These are phyloP conservation scores for Synodontis membranacea DNA, from an alignment of 2,113 vertebrate genomes.

Conservation along the genomic window DNA sequence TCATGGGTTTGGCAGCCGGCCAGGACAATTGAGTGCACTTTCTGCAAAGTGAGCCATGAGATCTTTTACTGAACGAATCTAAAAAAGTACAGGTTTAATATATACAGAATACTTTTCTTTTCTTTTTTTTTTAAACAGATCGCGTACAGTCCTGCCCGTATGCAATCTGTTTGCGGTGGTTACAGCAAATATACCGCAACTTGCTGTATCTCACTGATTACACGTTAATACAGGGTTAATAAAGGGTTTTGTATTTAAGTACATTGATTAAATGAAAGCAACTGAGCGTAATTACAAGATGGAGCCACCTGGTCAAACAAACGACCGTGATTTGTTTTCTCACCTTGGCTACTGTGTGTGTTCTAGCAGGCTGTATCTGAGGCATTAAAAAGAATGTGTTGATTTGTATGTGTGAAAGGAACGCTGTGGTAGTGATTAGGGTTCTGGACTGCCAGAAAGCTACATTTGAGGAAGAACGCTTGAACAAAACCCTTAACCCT, in stretches of 20 bases:
- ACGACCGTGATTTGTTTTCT: neutral
- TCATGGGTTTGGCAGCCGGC: neutral
- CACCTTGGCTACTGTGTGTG: neutral
- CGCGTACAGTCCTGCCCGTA: neutral
- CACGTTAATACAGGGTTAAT: neutral
- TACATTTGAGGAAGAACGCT: neutral
- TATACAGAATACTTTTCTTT: neutral
- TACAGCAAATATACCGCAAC: neutral
- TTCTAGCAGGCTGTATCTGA: neutral
- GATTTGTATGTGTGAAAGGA: neutral
- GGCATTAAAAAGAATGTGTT: neutral
- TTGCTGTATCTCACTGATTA: slow-evolving; percentile 3
- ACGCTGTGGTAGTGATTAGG: neutral
- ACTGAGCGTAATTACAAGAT: neutral
- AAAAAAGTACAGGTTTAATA: neutral
- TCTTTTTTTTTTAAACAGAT: neutral
- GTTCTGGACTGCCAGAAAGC: neutral
- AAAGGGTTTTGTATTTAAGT: neutral
- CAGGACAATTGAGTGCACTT: neutral
- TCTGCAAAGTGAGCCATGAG: neutral
- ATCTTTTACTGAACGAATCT: neutral
- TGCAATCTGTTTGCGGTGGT: neutral
- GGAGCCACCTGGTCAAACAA: slow-evolving; percentile 19
- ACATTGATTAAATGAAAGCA: neutral
- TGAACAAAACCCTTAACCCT: neutral